These are phyloP conservation scores for Liolophura sinensis DNA, from an alignment of 1,140 invertebrate species.

Conservation along the genomic window DNA sequence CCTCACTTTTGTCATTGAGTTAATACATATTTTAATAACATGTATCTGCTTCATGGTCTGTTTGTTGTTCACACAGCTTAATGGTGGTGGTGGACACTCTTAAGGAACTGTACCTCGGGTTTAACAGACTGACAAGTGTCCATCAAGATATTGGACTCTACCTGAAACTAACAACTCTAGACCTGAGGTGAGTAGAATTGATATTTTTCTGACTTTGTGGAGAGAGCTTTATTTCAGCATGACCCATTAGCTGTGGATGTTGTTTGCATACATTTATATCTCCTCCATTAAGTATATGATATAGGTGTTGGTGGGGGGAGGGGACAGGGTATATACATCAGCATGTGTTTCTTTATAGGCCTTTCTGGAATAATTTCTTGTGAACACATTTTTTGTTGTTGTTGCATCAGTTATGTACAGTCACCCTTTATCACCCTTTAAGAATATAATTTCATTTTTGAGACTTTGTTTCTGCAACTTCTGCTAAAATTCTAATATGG, in stretches of 20 bases:
- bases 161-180: conserved; percentile 70
- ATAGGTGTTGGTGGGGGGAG: too few species aligned
- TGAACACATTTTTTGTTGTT: too few species aligned
- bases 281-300: too few species aligned
- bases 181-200: conserved; percentile 62
- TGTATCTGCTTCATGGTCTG: neutral
- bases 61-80: conserved; percentile 60
- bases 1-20: neutral
- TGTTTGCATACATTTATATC: too few species aligned
- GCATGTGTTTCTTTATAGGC: too few species aligned
- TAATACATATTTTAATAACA: neutral
- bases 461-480: too few species aligned
- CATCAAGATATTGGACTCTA: conserved; percentile 71
- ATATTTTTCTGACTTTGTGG: neutral
- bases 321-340: too few species aligned
- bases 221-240: neutral
- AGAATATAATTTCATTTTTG: too few species aligned
- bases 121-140: conserved; percentile 68
- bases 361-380: too few species aligned
- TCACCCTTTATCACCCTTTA: too few species aligned
- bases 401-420: too few species aligned
- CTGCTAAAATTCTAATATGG: too few species aligned
- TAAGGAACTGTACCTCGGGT: conserved; percentile 71
- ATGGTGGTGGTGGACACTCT: conserved; percentile 62
- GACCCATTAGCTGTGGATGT: neutral